Percentiles rank a stretch among this genome's conserved stretches.
Conservation (phyloP, 2,113 vertebrate species). For the Galeopterus variegatus region DNA sequence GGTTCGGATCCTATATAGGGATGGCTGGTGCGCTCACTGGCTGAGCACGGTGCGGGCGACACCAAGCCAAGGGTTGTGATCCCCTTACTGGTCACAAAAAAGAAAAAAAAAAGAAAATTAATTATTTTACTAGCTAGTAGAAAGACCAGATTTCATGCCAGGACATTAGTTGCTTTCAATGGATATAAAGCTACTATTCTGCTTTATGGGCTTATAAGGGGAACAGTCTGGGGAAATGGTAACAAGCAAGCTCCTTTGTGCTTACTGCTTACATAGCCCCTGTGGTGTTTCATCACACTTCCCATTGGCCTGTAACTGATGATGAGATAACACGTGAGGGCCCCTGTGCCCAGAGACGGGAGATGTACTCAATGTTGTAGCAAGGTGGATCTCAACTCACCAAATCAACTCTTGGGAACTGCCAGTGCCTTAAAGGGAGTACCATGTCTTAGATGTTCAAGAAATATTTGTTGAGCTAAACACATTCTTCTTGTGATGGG, state of each 20-base stretch:
- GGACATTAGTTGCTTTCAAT: background rate
- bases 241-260: too few species aligned
- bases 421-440: background rate
- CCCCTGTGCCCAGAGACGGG: background rate
- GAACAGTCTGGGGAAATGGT: background rate
- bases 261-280: background rate
- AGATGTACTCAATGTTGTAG: background rate
- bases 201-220: background rate
- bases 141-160: background rate
- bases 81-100: too few species aligned
- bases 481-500: background rate
- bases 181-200: background rate
- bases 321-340: too few species aligned
- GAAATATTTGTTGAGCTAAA: background rate
- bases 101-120: background rate
- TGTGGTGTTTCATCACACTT: background rate
- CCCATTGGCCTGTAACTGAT: too few species aligned
- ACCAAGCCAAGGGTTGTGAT: too few species aligned
- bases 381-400: background rate
- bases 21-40: too few species aligned
- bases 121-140: background rate
- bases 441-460: too few species aligned
- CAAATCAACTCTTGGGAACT: background rate
- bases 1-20: too few species aligned
- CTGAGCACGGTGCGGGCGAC: too few species aligned